Evolutionary conservation across 2,888 invertebrate genomes (phyloP), one percentile per base, ranked within the genome.

Genomic region (Atherix ibis): DNA sequence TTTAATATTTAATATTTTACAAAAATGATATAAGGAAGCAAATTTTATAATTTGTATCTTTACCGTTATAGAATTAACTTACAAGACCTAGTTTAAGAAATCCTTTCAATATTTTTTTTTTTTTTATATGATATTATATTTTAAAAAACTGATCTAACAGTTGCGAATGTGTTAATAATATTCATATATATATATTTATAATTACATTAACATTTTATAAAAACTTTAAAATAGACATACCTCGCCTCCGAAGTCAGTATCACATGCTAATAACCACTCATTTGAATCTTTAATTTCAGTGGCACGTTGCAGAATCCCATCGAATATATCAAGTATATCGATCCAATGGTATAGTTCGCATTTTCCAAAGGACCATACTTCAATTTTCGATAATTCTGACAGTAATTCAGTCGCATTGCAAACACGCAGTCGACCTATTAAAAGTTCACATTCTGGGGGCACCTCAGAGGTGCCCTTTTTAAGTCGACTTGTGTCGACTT

Each of bases 341-440:
- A 82, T 79, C 85, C 85, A 87, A 56, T 85, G 82, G 50, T 78
- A 79, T 13, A 87, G 60, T 58, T 87, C 85, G 57, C 83, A 85
- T 67, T 85, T 85, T 34, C 83, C 84, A 58, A 76, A 84, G 18
- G 79, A 79, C 83, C 84, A 85, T 27, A 77, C 73, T 47, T 77
- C 79, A 42, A 85, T 73, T 44, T 71, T 71, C 40, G 73, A 71
- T 36, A 85, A 60, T 54, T 79, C 77, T 31, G 68, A 65, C 3
- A 76, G 58, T 38, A 85, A 62, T 50, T 76, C 74, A 36, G 70
- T 63, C 28, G 70, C 68, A 30, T 72, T 71, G 49, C 74, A 76
- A 42, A 67, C 66, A 46, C 75, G 73, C 32, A 84, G 59, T 48
- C 73, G 72, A 48, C 76, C 78, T 48, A 84, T 83, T 35, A 84